Conservation (phyloP, 2,888 invertebrate species). For the Drosophila barbarae region DNA sequence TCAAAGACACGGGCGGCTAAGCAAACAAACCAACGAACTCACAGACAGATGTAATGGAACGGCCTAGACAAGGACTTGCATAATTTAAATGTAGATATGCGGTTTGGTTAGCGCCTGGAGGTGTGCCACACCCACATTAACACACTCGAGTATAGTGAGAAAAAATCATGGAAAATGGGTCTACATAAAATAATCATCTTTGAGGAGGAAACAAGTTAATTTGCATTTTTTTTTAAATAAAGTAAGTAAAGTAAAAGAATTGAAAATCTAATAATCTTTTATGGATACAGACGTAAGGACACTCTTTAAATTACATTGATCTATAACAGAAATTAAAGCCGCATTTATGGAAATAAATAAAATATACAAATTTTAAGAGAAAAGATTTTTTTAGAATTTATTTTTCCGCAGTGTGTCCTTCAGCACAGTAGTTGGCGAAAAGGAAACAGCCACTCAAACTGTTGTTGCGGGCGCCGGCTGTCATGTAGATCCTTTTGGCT, state of each 20-base stretch:
- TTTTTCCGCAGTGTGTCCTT: conserved; percentile 10
- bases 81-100: conserved; percentile 74
- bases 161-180: background rate
- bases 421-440: conserved; percentile 43
- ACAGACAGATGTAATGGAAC: conserved; percentile 44
- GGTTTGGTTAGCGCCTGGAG: conserved; percentile 71
- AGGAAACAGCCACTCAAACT: conserved; percentile 69
- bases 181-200: background rate
- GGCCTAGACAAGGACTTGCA: conserved; percentile 62
- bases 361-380: background rate
- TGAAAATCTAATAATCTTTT: too few relatives aligned
- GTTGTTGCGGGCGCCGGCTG: conserved; percentile 41
- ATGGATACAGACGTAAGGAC: too few relatives aligned
- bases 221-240: background rate
- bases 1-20: conserved; percentile 66
- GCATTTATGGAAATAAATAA: too few relatives aligned
- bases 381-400: rapidly evolving
- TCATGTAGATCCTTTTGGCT: conserved; percentile 31
- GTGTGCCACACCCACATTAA: conserved; percentile 51
- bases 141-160: background rate
- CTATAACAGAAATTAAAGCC: background rate
- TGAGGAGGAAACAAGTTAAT: background rate
- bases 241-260: too few relatives aligned
- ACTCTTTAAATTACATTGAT: too few relatives aligned
- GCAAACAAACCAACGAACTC: conserved; percentile 47